phyloP scores from a whole-genome alignment of 1,140 invertebrate species.

The Drosophila aff. region DNA sequence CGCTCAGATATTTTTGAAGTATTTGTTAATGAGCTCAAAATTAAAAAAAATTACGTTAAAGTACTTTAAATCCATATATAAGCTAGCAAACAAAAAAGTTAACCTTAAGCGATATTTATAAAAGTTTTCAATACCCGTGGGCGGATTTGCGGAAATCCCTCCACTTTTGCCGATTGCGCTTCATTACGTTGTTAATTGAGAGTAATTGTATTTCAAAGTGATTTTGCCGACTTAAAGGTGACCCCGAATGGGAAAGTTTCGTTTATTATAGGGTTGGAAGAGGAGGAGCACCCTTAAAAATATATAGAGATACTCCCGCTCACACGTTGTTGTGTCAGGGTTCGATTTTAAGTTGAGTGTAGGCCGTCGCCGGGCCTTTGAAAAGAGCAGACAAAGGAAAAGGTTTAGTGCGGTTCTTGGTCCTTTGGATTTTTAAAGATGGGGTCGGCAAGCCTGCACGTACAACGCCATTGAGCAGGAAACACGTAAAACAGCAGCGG shows the following conservation, averaged over 20 bases:
- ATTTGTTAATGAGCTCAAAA: neutral
- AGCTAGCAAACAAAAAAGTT: slow-evolving; percentile 5
- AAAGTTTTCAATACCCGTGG: slow-evolving; percentile 27
- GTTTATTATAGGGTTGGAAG: neutral
- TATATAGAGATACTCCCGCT: slow-evolving; percentile 27
- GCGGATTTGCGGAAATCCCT: slow-evolving; percentile 16
- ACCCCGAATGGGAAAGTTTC: neutral
- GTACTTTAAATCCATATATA: neutral
- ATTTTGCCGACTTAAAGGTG: slow-evolving; percentile 21
- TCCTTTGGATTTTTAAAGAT: slow-evolving; percentile 8
- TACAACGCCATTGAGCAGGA: slow-evolving; percentile 72
- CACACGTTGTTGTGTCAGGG: slow-evolving; percentile 1
- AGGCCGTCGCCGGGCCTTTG: slow-evolving; percentile 10
- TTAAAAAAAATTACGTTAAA: no score
- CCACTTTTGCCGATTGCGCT: slow-evolving; percentile 22
- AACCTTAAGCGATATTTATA: slow-evolving; percentile 22
- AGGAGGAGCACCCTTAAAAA: neutral
- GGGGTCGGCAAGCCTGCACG: slow-evolving; percentile 43
- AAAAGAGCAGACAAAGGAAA: slow-evolving; percentile 37
- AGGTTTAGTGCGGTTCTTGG: neutral
- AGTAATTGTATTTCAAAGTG: slow-evolving; percentile 41
- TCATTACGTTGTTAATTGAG: slow-evolving; percentile 43
- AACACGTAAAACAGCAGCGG: slow-evolving; percentile 63
- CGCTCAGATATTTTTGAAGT: neutral
- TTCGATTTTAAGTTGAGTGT: neutral